Evolutionary conservation across 2,113 vertebrate genomes (phyloP).

Genomic region (Myodes glareolus): DNA sequence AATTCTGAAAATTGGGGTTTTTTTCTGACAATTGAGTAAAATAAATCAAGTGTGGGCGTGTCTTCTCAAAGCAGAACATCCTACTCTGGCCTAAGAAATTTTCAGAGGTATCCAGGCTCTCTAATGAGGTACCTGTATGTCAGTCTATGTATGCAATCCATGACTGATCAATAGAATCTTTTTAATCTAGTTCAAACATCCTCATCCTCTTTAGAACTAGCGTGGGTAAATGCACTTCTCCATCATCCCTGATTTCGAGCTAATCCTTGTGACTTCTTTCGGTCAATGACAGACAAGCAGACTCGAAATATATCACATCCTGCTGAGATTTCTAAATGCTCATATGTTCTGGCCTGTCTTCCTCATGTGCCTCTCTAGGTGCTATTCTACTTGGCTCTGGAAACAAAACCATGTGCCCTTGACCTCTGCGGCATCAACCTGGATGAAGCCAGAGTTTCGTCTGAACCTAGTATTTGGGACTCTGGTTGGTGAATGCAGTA

Average conservation of each 20-base stretch:
- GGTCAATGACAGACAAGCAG: background rate
- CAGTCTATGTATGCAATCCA: background rate
- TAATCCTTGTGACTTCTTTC: background rate
- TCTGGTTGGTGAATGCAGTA: background rate
- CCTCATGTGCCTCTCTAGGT: fast-evolving
- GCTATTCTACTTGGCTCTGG: background rate
- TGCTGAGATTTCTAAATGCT: background rate
- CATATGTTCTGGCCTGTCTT: background rate
- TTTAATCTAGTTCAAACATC: background rate
- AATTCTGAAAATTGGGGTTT: background rate
- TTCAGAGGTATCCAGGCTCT: background rate
- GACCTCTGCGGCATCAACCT: background rate
- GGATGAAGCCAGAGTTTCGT: background rate
- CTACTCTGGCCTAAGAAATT: background rate
- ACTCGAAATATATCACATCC: background rate
- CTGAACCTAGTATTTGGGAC: background rate
- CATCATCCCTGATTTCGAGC: background rate
- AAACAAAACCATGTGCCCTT: background rate
- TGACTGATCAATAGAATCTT: background rate
- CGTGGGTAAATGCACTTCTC: background rate
- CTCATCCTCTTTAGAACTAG: background rate
- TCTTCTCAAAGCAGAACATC: background rate
- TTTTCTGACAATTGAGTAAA: background rate
- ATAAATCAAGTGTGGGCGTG: background rate
- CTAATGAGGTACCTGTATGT: background rate